Conservation (phyloP, 2,113 vertebrate species). For the Gobiocypris rarus region DNA sequence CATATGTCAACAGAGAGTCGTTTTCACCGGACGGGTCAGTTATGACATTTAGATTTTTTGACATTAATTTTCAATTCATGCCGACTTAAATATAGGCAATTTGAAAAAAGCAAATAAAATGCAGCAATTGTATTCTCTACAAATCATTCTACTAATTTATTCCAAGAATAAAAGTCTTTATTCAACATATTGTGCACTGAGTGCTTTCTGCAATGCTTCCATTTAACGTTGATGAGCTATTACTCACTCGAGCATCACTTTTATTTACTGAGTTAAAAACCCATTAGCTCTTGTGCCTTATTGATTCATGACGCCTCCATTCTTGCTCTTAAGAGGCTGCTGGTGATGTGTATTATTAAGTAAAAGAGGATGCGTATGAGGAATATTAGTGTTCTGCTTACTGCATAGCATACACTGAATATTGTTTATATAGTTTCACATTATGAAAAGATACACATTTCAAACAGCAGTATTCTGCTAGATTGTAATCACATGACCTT, state of each 20-base stretch:
- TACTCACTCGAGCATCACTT: conserved; percentile 2
- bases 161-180: neutral
- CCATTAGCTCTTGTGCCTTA: neutral
- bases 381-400: neutral
- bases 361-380: neutral
- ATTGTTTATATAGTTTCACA: neutral
- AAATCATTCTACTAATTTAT: neutral
- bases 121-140: neutral
- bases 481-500: neutral
- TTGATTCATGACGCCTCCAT: conserved; percentile 2
- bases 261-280: conserved; percentile 14
- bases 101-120: neutral
- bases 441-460: neutral
- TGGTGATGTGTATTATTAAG: neutral
- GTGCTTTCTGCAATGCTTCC: neutral
- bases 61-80: no score
- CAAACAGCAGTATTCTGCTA: neutral
- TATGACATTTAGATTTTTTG: no score
- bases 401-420: neutral
- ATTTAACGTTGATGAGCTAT: conserved; percentile 2
- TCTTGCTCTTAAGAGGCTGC: conserved; percentile 4
- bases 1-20: neutral
- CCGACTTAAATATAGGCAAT: neutral
- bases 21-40: neutral
- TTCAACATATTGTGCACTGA: neutral